Conservation (phyloP, 53 echinoderm and acorn worm species). For the Arbacia lixula region DNA sequence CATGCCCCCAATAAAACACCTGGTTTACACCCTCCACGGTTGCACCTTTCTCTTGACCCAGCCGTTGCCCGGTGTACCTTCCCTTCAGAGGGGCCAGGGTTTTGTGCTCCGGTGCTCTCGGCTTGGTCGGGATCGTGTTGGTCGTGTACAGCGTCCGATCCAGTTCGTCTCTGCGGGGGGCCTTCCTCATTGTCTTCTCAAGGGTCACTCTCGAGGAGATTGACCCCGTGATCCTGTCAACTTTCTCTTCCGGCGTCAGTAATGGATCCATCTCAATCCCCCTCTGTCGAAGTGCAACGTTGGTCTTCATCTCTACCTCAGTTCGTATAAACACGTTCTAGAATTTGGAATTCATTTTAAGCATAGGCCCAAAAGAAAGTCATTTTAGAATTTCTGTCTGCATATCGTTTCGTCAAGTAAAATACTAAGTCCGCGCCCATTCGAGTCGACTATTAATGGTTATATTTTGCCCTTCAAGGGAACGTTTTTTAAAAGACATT, state of each 20-base stretch:
- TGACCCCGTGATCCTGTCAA: background rate
- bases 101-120: background rate
- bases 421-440: no score
- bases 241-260: conserved; percentile 6
- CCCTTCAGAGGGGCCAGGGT: background rate
- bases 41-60: background rate
- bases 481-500: no score
- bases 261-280: no score
- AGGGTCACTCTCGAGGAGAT: conserved; percentile 3
- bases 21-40: background rate
- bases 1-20: conserved; percentile 32
- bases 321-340: no score
- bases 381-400: no score
- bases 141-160: conserved; percentile 21
- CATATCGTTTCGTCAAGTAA: no score
- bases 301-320: no score
- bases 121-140: background rate
- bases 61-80: background rate
- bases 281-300: no score
- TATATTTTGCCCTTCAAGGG: no score
- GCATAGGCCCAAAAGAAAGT: no score
- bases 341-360: no score
- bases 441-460: no score
- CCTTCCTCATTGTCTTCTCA: background rate
- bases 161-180: background rate